These are phyloP conservation scores for Standfussiana lucernea DNA, from an alignment of 2,888 invertebrate species.

Conservation along the genomic window DNA sequence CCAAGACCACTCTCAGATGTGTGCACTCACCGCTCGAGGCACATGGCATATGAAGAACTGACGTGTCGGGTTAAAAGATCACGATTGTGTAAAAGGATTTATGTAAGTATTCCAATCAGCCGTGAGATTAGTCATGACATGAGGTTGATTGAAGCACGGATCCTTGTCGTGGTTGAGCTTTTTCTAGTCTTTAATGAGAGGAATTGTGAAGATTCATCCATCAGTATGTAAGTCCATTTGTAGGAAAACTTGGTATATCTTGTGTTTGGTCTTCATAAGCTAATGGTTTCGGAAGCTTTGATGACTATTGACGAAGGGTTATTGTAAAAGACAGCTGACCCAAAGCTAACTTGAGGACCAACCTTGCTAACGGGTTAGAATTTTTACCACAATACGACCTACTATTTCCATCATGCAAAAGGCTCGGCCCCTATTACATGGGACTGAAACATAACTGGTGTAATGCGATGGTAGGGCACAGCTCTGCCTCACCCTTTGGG, in stretches of 20 bases:
- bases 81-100: constrained; percentile 65
- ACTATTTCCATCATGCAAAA: too few relatives aligned
- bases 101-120: constrained; percentile 60
- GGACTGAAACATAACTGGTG: too few relatives aligned
- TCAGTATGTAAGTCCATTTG: neutral
- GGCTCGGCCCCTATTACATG: too few relatives aligned
- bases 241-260: too few relatives aligned
- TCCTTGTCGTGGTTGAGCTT: constrained; percentile 35
- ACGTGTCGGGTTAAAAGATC: constrained; percentile 62
- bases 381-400: neutral
- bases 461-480: too few relatives aligned
- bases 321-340: too few relatives aligned
- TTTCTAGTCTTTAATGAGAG: constrained; percentile 12
- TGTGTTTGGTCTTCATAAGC: too few relatives aligned
- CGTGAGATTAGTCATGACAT: constrained; percentile 49
- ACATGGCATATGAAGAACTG: constrained; percentile 53
- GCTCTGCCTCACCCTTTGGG: too few relatives aligned
- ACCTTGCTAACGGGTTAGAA: neutral
- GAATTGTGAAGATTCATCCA: neutral
- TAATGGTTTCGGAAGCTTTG: neutral
- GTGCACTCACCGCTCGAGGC: constrained; percentile 52
- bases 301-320: neutral
- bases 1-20: constrained; percentile 9
- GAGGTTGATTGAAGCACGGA: constrained; percentile 43
- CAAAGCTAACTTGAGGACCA: neutral